Conservation (phyloP, 2,888 invertebrate species). For the Phymatocera aterrima region DNA sequence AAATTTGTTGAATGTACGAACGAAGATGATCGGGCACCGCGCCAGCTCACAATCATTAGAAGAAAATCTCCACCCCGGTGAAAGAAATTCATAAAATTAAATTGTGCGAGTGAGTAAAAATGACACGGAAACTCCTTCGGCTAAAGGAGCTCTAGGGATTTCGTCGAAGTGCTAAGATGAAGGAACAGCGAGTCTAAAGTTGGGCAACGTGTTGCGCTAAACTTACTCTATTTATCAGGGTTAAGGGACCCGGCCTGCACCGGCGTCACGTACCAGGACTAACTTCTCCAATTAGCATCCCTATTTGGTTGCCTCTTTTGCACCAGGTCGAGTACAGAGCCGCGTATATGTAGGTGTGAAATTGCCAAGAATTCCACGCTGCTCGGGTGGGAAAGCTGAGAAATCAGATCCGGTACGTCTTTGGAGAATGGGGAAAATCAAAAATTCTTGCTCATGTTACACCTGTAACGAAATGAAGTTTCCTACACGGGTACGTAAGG, state of each 20-base stretch:
- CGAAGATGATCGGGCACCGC: too few species aligned
- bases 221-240: slow-evolving; percentile 66
- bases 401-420: not conserved
- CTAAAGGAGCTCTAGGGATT: not conserved
- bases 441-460: too few species aligned
- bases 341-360: not conserved
- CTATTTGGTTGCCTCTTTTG: not conserved
- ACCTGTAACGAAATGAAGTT: too few species aligned
- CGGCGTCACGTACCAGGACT: not conserved
- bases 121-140: not conserved
- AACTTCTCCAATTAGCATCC: slow-evolving; percentile 42
- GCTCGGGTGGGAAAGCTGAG: not conserved
- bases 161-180: slow-evolving; percentile 30
- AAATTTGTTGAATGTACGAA: too few species aligned
- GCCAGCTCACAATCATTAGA: too few species aligned
- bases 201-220: slow-evolving; percentile 64
- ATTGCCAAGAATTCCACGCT: not conserved
- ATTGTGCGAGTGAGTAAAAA: too few species aligned
- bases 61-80: too few species aligned
- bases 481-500: too few species aligned
- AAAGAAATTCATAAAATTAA: not conserved
- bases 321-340: not conserved
- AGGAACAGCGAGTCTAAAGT: slow-evolving; percentile 53
- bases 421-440: too few species aligned
- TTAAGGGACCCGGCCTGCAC: slow-evolving; percentile 48